Conservation (phyloP, 1,140 invertebrate species). For the Diprion similis region DNA sequence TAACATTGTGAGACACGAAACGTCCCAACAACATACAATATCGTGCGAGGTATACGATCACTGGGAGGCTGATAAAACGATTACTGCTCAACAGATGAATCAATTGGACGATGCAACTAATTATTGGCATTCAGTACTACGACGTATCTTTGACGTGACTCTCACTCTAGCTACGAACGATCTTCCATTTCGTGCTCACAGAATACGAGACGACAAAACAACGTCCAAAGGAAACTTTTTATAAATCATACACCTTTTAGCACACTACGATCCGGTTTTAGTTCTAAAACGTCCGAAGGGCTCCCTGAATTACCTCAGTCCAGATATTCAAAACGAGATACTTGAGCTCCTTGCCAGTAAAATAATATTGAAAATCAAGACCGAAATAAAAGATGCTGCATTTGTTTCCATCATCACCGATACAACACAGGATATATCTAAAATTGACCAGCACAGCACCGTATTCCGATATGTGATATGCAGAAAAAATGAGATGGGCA, state of each 20-base stretch:
- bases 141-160: constrained; percentile 2
- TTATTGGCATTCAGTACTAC: background rate
- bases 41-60: constrained; percentile 36
- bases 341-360: constrained; percentile 34
- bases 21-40: constrained; percentile 29
- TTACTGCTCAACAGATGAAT: constrained; percentile 16
- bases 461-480: constrained; percentile 32
- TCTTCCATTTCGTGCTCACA: background rate
- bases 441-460: constrained; percentile 35
- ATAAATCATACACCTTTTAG: background rate
- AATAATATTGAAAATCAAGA: constrained; percentile 27
- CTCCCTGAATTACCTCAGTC: constrained; percentile 28
- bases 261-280: constrained; percentile 17
- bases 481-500: constrained; percentile 26
- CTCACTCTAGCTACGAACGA: background rate
- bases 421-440: constrained; percentile 39
- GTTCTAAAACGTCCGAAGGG: constrained; percentile 5
- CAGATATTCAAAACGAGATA: constrained; percentile 37
- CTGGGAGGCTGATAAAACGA: constrained; percentile 35
- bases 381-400: constrained; percentile 34
- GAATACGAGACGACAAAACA: background rate
- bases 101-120: constrained; percentile 2
- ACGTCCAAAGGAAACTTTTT: background rate
- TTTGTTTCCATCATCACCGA: constrained; percentile 43
- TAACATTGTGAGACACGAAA: constrained; percentile 28